These are phyloP conservation scores for Pseudochromis fuscus DNA, from an alignment of 2,797 vertebrate species.

Conservation along the genomic window DNA sequence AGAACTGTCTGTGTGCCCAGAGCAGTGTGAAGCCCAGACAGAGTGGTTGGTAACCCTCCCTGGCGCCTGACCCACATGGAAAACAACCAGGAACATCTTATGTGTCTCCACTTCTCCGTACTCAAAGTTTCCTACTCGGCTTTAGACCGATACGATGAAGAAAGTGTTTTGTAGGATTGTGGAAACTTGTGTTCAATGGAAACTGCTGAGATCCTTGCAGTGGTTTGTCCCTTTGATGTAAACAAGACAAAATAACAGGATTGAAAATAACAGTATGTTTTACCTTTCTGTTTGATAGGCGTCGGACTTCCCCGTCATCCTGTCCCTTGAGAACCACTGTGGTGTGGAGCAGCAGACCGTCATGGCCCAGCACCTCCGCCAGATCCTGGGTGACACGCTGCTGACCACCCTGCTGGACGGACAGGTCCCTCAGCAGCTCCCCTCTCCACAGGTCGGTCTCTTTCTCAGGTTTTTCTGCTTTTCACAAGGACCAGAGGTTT, in stretches of 20 bases:
- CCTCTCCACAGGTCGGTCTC: constrained; percentile 90
- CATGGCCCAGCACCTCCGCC: constrained; percentile 88
- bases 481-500: too few relatives aligned
- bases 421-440: constrained; percentile 82
- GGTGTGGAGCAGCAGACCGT: constrained; percentile 91
- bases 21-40: constrained; percentile 14
- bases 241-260: neutral
- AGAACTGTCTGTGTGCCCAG: neutral
- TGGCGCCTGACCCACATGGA: constrained; percentile 42
- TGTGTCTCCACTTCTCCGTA: constrained; percentile 9
- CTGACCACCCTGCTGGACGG: constrained; percentile 84
- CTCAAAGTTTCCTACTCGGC: constrained; percentile 24
- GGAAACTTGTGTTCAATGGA: constrained; percentile 24
- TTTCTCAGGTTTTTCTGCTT: too few relatives aligned
- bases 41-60: constrained; percentile 25
- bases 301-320: constrained; percentile 92
- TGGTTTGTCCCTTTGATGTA: too few relatives aligned
- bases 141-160: neutral
- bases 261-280: too few relatives aligned
- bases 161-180: constrained; percentile 9
- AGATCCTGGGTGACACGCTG: constrained; percentile 90
- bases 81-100: constrained; percentile 39
- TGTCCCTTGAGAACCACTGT: constrained; percentile 97
- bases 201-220: neutral
- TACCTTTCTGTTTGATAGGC: constrained; percentile 75